phyloP scores from a whole-genome alignment of 2,797 vertebrate genomes.

The Centropyge bicolor region DNA sequence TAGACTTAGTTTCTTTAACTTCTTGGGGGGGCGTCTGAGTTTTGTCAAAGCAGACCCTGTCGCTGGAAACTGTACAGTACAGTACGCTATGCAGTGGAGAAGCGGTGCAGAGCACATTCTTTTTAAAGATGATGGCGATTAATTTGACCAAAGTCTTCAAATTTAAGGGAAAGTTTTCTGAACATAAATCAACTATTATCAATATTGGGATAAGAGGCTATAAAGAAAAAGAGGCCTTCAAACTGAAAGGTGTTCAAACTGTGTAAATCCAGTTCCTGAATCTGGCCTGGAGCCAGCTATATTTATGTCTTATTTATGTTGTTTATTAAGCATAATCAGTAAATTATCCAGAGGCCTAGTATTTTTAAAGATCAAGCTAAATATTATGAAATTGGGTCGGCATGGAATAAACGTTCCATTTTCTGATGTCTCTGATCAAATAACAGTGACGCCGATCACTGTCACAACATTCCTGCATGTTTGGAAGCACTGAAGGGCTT shows the following conservation, averaged over 20 bases:
- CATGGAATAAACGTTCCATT: constrained; percentile 18
- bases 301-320: constrained; percentile 73
- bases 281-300: constrained; percentile 75
- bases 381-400: constrained; percentile 23
- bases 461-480: constrained; percentile 74
- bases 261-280: constrained; percentile 33
- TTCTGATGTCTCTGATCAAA: constrained; percentile 35
- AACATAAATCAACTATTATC: background rate
- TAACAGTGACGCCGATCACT: constrained; percentile 30
- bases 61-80: constrained; percentile 39
- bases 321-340: constrained; percentile 50
- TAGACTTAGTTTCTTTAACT: constrained; percentile 68
- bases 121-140: background rate
- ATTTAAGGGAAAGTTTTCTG: constrained; percentile 36
- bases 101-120: constrained; percentile 23
- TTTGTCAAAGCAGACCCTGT: constrained; percentile 46
- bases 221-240: constrained; percentile 11
- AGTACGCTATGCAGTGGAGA: constrained; percentile 53
- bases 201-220: constrained; percentile 9
- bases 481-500: constrained; percentile 71
- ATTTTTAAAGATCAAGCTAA: constrained; percentile 44
- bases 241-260: constrained; percentile 17
- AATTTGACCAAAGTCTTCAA: constrained; percentile 36
- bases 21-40: constrained; percentile 42
- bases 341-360: constrained; percentile 38